Conservation (phyloP, 2,797 vertebrate genomes). For the Tiaroga cobitis region DNA sequence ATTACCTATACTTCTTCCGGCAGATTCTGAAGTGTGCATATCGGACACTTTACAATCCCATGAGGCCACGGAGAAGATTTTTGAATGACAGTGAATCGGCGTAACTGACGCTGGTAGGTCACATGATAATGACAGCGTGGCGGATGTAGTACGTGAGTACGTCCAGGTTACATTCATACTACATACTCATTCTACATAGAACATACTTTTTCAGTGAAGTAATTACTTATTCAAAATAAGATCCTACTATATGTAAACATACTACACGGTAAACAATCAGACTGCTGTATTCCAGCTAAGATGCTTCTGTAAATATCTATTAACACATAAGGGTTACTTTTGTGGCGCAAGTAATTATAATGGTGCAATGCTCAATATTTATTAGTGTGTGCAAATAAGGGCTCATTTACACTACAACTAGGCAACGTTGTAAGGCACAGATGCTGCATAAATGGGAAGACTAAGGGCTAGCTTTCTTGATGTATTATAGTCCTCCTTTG, state of each 20-base stretch:
- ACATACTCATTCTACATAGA: too few relatives aligned
- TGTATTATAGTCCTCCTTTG: constrained; percentile 4
- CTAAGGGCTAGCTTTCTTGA: neutral
- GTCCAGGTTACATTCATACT: too few relatives aligned
- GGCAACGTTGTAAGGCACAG: neutral
- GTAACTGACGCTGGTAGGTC: too few relatives aligned
- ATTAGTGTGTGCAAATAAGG: neutral
- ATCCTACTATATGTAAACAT: neutral
- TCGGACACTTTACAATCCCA: too few relatives aligned
- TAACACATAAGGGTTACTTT: neutral
- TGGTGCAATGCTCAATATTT: neutral
- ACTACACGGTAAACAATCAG: neutral
- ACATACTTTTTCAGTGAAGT: too few relatives aligned
- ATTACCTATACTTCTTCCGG: too few relatives aligned
- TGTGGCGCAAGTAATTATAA: neutral
- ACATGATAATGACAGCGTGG: too few relatives aligned
- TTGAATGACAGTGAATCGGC: too few relatives aligned
- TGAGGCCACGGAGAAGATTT: too few relatives aligned
- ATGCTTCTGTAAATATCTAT: neutral
- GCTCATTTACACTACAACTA: neutral
- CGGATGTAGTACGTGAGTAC: too few relatives aligned
- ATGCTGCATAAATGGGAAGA: neutral
- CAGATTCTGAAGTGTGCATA: too few relatives aligned
- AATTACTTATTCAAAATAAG: too few relatives aligned
- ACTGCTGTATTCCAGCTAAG: neutral